Base-by-base conservation (phyloP, 2,797 vertebrate species). In the Alca torda region DNA sequence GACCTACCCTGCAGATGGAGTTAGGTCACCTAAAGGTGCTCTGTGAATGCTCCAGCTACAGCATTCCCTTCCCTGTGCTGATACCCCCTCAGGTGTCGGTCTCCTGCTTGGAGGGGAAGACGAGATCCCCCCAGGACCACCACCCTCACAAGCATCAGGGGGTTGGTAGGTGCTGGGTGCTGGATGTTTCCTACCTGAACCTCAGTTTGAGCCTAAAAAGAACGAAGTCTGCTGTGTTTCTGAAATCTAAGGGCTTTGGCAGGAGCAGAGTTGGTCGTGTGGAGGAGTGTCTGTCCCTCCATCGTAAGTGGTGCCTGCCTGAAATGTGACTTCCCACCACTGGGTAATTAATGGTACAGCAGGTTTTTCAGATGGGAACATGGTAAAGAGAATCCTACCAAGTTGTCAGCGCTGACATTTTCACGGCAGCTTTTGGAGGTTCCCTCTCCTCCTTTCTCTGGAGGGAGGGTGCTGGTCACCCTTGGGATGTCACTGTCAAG, bases 181-280 rank as follows among this genome's bases (percentile, higher is more conserved):
- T 21, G 53, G 45, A 31, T 4, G 4, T 18, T 60, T 68, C 63
- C 57, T 57, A 65, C 43, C n/a, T 45, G 37, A 85, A 48, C 20
- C 26, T 53, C 51, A 14, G 25, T 24, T 26, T 46, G n/a, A 51
- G 30, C 19, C 26, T 41, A 15, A 26, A 61, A 50, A 37, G 46
- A 56, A 19, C 19, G 26, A 54, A 45, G 50, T 24, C 24, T n/a
- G 16, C 25, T 12, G 8, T 6, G 20, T 51, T 13, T 23, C 35
- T 60, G 28, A 30, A 56, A 37, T 53, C 31, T 10, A 6, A 41
- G 25, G 35, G n/a, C 70, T 70, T 54, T 65, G 60, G 60, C 37
- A 46, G 51, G 60, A 59, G 75, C 43, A 30, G 33, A 10, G 41
- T 46, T 0, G 1, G n/a, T 16, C 1, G 0, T 5, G 1, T 24